Conservation (phyloP, 1,140 invertebrate genomes). For the Plutomurus gul region DNA sequence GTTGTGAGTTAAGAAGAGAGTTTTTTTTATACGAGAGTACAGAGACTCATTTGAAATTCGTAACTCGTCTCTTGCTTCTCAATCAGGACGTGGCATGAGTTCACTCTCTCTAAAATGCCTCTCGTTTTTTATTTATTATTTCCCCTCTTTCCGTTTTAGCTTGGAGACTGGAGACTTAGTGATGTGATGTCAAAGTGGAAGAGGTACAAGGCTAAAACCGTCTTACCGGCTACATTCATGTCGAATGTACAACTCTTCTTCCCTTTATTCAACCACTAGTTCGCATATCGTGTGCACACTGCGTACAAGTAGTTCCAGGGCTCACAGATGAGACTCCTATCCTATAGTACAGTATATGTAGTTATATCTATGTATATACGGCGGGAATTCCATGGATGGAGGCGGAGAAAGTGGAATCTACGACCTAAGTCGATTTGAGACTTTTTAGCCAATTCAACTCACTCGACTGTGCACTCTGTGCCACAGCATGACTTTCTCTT, state of each 20-base stretch:
- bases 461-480: slow-evolving; percentile 5
- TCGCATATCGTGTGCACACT: too few relatives aligned
- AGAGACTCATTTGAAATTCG: slow-evolving; percentile 27
- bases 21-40: slow-evolving; percentile 11
- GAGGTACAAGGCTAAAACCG: slow-evolving; percentile 18
- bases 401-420: background rate
- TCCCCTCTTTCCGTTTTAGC: slow-evolving; percentile 25
- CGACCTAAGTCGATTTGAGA: slow-evolving; percentile 28
- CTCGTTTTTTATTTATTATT: slow-evolving; percentile 36
- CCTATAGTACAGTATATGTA: too few relatives aligned
- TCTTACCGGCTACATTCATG: too few relatives aligned
- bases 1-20: background rate
- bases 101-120: slow-evolving; percentile 30
- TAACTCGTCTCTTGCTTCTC: slow-evolving; percentile 30
- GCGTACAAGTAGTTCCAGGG: too few relatives aligned
- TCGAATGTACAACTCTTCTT: too few relatives aligned
- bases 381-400: background rate
- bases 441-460: slow-evolving; percentile 21
- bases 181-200: slow-evolving; percentile 15
- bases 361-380: too few relatives aligned
- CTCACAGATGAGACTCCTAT: too few relatives aligned
- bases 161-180: slow-evolving; percentile 6
- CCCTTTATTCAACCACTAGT: too few relatives aligned
- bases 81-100: slow-evolving; percentile 26
- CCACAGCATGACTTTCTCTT: background rate